Evolutionary conservation across 2,888 invertebrate species (phyloP), one percentile per base, ranked within the genome.

Genomic region (Dasypogon diadema): DNA sequence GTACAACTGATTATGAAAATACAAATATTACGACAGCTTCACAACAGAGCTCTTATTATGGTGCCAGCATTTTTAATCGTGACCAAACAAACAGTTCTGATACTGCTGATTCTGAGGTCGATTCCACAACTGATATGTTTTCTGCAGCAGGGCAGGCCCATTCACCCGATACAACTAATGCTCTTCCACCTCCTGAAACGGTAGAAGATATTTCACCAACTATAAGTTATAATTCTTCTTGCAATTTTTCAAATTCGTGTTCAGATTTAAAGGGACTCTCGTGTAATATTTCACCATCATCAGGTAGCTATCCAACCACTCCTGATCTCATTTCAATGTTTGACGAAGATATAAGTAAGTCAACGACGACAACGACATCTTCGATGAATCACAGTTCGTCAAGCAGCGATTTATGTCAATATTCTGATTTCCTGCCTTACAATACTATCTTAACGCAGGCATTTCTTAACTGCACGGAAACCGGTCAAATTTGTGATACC

Each of bases 261-360:
- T 37, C 72, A 4, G 56, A 37, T 37, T 37, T 73, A 21, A 73
- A 56, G 14, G 56, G 56, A 2, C 34, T 68, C 2, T 46, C 68
- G 10, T 72, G 76, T 30, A 73, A 37, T 37, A 48, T 48, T 48
- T 24, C 56, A 8, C 18, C 48, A 55, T 12, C 76, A 10, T 14
- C 14, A 12, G 73, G 34, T 14, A 73, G 30, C 51, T 76, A 68
- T 54, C 79, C 78, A 10, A 77, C 78, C 54, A 78, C 81, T 1
- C 80, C 81, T 37, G 81, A 81, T 75, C 72, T 81, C 42, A 80
- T 81, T 58, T 80, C 81, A 30, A 80, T 81, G 76, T 80, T 81
- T 48, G 81, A 81, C 24, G 81, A 81, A 8, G 81, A 81, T 60
- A 68, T 79, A 10, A 79, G 77, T 5, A 80, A 79, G 70, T 73